Percentiles rank a stretch among this genome's conserved stretches.
Conservation (phyloP, 2,797 vertebrate genomes). For the Sebastes minor region DNA sequence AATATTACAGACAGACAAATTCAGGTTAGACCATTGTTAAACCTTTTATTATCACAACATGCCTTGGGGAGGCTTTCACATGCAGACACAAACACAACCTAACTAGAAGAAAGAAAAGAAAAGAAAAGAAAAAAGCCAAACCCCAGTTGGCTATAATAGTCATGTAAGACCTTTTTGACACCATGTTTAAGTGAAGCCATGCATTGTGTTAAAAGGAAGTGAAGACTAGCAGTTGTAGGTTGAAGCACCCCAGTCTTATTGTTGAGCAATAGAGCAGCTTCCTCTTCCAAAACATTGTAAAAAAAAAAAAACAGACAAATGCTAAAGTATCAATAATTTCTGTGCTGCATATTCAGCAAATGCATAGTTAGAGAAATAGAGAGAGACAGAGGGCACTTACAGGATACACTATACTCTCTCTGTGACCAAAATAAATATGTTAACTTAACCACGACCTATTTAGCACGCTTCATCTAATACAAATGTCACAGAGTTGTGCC, state of each 20-base stretch:
- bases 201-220: slow-evolving; percentile 61
- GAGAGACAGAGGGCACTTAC: neutral
- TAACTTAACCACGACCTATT: slow-evolving; percentile 42
- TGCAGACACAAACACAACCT: neutral
- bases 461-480: neutral
- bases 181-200: slow-evolving; percentile 10
- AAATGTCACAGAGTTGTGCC: slow-evolving; percentile 6
- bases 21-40: neutral
- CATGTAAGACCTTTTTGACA: neutral
- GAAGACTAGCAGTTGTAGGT: slow-evolving; percentile 33
- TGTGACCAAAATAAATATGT: slow-evolving; percentile 47
- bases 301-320: neutral
- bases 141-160: neutral
- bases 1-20: neutral
- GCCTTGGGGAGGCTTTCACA: neutral
- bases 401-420: neutral
- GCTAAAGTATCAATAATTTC: neutral
- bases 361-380: neutral
- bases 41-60: neutral
- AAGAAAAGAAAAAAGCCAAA: neutral
- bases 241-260: slow-evolving; percentile 18
- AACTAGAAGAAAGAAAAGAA: neutral
- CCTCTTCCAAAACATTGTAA: slow-evolving; percentile 51
- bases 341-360: neutral
- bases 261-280: slow-evolving; percentile 52